phyloP scores from a whole-genome alignment of 2,888 invertebrate genomes.

The Lissonota sp. region DNA sequence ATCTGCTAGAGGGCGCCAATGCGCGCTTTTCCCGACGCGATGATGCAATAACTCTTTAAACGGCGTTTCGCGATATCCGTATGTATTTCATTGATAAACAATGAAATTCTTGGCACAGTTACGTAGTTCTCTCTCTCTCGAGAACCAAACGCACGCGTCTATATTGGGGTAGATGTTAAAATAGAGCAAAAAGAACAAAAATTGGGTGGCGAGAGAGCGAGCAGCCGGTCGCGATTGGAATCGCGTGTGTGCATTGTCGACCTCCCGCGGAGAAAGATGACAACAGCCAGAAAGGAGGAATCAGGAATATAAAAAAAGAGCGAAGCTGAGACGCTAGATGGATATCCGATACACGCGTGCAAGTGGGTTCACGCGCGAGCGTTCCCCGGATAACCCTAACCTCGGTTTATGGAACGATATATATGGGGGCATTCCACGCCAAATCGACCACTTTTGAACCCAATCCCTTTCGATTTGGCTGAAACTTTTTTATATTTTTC shows the following conservation, averaged over 20 bases:
- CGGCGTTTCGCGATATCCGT: too few species aligned
- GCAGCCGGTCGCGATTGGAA: not conserved
- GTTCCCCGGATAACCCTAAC: conserved; percentile 65
- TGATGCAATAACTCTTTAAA: too few species aligned
- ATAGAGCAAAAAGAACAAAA: not conserved
- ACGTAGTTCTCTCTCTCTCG: too few species aligned
- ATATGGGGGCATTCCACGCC: conserved; percentile 46
- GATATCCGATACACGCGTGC: conserved; percentile 65
- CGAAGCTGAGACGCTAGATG: conserved; percentile 28
- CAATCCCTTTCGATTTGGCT: not conserved
- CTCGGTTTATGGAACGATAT: conserved; percentile 66
- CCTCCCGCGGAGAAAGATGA: conserved; percentile 41
- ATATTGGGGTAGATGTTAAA: not conserved
- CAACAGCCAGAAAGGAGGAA: not conserved
- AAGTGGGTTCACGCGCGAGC: conserved; percentile 47
- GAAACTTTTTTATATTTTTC: too few species aligned
- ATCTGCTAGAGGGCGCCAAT: too few species aligned
- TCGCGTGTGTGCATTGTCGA: conserved; percentile 22
- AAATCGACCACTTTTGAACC: conserved; percentile 38
- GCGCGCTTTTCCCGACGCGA: too few species aligned
- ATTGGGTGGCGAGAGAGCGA: not conserved
- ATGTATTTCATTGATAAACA: too few species aligned
- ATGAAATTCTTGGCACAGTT: too few species aligned
- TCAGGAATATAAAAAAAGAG: too few species aligned
- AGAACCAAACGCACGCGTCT: not conserved